These are phyloP conservation scores for Rotaria macrura DNA, from an alignment of 2,888 invertebrate species.

Conservation along the genomic window DNA sequence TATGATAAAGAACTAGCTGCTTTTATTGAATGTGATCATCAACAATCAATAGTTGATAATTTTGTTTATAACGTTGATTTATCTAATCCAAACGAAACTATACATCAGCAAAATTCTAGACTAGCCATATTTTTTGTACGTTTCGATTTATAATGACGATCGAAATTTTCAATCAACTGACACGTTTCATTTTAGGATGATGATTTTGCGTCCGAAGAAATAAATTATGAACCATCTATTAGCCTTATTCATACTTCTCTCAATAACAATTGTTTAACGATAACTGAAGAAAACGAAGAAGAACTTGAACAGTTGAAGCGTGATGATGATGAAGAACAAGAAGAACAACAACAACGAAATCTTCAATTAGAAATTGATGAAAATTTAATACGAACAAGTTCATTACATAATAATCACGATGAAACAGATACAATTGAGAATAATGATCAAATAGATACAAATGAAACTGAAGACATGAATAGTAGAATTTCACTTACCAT, in stretches of 20 bases:
- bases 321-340: neutral
- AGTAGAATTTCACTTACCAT: neutral
- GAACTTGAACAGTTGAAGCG: neutral
- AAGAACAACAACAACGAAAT: neutral
- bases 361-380: neutral
- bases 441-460: neutral
- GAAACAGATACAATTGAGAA: neutral
- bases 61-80: conserved; percentile 13
- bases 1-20: conserved; percentile 18
- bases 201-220: neutral
- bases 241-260: neutral
- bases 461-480: neutral
- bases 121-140: neutral
- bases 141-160: too few relatives aligned
- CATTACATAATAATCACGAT: neutral
- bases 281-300: conserved; percentile 17
- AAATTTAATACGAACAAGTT: neutral
- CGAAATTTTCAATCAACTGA: neutral
- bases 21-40: conserved; percentile 2
- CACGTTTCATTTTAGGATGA: neutral
- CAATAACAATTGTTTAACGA: neutral
- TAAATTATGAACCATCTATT: neutral
- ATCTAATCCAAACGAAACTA: neutral
- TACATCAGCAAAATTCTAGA: neutral
- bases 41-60: neutral